Base-by-base conservation (phyloP, 1,140 invertebrate species). In the Polypedilum vanderplanki region DNA sequence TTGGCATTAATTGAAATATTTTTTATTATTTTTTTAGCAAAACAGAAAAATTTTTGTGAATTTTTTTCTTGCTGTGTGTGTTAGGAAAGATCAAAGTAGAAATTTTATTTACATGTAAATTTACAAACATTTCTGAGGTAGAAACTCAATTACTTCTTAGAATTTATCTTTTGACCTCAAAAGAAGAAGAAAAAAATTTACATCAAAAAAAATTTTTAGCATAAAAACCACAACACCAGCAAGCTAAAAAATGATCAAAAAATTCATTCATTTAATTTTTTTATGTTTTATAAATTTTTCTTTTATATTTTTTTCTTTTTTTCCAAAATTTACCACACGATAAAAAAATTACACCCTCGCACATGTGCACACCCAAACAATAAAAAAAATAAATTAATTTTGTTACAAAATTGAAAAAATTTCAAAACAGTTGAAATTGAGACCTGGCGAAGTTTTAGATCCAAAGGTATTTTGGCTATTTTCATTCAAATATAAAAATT, bases 391-490 rank as follows among this genome's bases (percentile, higher is more conserved):
- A 1, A 15, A 12, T n/a, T 33, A 57, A 57, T n/a, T n/a, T 57
- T 57, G 3, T n/a, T n/a, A 57, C 12, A 57, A 57, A 57, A 57
- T 15, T 70, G 20, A 70, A 70, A 5, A 20, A 20, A 17, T 64
- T 57, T 46, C 57, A 24, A 22, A 88, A 86, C 82, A 83, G 82
- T 80, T 82, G 86, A 89, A 87, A 85, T 89, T 91, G 85, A 90
- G 90, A 82, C 90, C 90, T 82, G 90, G 90, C 85, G 90, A 92
- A 85, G 87, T 91, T 83, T 86, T 89, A 81, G 90, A 91, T 84
- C 84, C 84, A 84, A 90, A 91, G 90, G 90, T 91, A 33, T 33
- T 33, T 33, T n/a, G 46, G 12, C 46, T 57, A 57, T 57, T 57
- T 57, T 57, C 46, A 57, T 15, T 86, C 87, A 22, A 9, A 41